Evolutionary conservation across 2,797 vertebrate genomes (phyloP), one percentile per base, ranked within the genome.

Genomic region (Botia kubotai): DNA sequence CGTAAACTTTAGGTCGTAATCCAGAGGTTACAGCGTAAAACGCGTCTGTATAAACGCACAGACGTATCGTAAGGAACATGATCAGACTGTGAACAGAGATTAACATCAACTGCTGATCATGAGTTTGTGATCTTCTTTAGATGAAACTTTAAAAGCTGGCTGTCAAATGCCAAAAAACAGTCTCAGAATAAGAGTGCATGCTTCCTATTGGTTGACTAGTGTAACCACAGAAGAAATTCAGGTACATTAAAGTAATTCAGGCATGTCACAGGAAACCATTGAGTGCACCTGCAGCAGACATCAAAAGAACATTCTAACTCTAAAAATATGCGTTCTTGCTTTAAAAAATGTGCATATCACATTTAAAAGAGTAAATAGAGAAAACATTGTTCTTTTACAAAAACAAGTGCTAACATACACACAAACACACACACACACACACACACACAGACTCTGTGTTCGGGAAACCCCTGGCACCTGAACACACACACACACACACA

Each of bases 101-200:
- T 71, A 87, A 89, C 87, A 86, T 90, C 88, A 88, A 87, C 90
- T 90, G 86, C 57, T 60, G 19, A 82, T 85, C 86, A 84, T 86
- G 88, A 90, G 29, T 2, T 82, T 91, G 89, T 86, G 86, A 77
- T 81, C 87, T 76, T 58, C 85, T 77, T 75, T 78, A 76, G 52
- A 82, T 53, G 77, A 81, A 73, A 79, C 82, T 89, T 87, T 72
- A 86, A 87, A 84, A 82, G 79, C 65, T 63, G 76, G 83, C 76
- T 79, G 85, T 55, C 69, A 21, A 50, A 86, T 83, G 92, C 92
- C 93, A 94, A 91, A 93, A 93, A 93, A 88, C 66, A 19, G 77
- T 86, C 91, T 91, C 70, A 83, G 94, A 93, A 93, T 94, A 93
- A 87, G 87, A 83, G 68, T 70, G 57, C 80, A 86, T 74, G 86